Evolutionary conservation across 2,113 vertebrate species (phyloP).

Genomic region (Heloderma charlesbogerti): DNA sequence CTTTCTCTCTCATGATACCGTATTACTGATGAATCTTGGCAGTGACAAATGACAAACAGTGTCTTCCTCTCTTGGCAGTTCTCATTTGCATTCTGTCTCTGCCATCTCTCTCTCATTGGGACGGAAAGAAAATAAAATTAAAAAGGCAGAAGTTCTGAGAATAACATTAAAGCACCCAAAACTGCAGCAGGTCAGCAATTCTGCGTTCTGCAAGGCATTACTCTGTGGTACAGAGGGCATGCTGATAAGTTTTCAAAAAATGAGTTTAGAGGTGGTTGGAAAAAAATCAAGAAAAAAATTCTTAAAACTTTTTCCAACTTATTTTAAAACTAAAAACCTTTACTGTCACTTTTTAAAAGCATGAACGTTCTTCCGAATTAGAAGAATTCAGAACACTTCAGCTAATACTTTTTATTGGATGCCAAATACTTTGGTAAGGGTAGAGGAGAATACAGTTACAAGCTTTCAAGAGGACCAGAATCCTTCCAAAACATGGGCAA

Average conservation of each 20-base stretch:
- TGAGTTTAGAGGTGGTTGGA: constrained; percentile 30
- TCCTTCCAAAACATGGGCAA: not conserved
- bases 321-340: not conserved
- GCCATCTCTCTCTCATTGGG: constrained; percentile 69
- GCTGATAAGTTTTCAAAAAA: constrained; percentile 21
- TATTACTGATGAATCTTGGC: constrained; percentile 66
- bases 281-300: not conserved
- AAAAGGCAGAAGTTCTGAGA: constrained; percentile 56
- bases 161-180: constrained; percentile 51
- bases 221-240: constrained; percentile 33
- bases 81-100: constrained; percentile 64
- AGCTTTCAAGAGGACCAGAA: not conserved
- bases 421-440: not conserved
- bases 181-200: constrained; percentile 25
- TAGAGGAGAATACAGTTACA: not conserved
- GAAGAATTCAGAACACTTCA: not conserved
- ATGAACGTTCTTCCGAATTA: not conserved
- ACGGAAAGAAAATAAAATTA: constrained; percentile 70
- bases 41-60: constrained; percentile 72
- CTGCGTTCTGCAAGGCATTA: constrained; percentile 42
- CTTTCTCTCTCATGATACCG: constrained; percentile 61
- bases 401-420: not conserved
- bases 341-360: not conserved
- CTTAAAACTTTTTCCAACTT: constrained; percentile 26
- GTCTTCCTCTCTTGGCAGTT: constrained; percentile 63